Conservation (phyloP, 1,140 invertebrate genomes). For the Panagrolaimus sp. region DNA sequence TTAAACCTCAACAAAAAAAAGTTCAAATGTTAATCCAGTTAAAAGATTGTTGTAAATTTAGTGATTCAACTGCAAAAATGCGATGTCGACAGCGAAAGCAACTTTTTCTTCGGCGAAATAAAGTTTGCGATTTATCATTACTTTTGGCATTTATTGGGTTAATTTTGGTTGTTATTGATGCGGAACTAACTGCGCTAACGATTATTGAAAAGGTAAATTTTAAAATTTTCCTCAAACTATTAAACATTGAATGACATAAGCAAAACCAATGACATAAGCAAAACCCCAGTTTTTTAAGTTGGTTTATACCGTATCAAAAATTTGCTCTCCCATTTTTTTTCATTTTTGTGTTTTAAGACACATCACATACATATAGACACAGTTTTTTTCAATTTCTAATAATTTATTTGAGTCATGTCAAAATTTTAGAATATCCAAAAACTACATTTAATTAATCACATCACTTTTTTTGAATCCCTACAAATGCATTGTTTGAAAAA, state of each 20-base stretch:
- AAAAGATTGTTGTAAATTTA: slow-evolving; percentile 29
- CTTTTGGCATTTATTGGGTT: slow-evolving; percentile 52
- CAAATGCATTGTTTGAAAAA: background rate
- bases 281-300: background rate
- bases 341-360: too few species aligned
- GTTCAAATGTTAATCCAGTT: too few species aligned
- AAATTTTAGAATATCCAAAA: too few species aligned
- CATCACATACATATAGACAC: too few species aligned
- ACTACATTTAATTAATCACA: background rate
- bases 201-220: slow-evolving; percentile 16
- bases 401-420: too few species aligned
- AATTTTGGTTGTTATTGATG: slow-evolving; percentile 54
- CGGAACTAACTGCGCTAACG: slow-evolving; percentile 50
- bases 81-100: slow-evolving; percentile 53
- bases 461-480: too few species aligned
- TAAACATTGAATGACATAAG: background rate
- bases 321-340: too few species aligned
- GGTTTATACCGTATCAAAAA: background rate
- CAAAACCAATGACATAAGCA: background rate
- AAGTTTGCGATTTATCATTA: slow-evolving; percentile 55
- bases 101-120: slow-evolving; percentile 51
- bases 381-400: too few species aligned
- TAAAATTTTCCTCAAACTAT: background rate
- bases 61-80: slow-evolving; percentile 58
- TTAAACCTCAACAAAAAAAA: too few species aligned